Conservation (phyloP, 2,888 invertebrate genomes). For the Phymatocera aterrima region DNA sequence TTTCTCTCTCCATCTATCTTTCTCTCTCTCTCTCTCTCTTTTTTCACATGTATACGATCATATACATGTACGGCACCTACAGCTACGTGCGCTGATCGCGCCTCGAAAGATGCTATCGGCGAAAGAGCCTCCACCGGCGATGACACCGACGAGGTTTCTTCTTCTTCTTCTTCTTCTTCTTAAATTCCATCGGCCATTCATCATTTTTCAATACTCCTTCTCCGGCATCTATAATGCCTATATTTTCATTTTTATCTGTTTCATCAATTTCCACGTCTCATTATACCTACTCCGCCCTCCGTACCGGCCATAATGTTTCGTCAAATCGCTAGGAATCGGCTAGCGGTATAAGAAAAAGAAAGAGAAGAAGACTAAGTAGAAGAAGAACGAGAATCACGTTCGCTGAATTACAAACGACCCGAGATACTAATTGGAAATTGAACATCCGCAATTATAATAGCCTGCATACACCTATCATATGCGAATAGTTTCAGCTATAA, state of each 20-base stretch:
- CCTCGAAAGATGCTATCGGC: constrained; percentile 21
- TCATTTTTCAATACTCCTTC: constrained; percentile 63
- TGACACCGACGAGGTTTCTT: constrained; percentile 31
- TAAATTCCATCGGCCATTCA: constrained; percentile 62
- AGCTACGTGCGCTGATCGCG: constrained; percentile 17
- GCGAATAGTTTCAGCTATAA: no score
- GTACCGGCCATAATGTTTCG: no score
- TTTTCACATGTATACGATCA: background rate
- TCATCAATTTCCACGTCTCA: background rate
- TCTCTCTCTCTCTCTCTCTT: background rate
- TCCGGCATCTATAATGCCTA: constrained; percentile 23
- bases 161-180: no score
- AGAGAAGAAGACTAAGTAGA: no score
- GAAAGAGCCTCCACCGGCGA: constrained; percentile 22
- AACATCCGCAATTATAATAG: no score
- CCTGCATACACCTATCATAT: no score
- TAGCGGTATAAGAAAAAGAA: no score
- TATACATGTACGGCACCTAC: background rate
- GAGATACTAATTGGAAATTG: no score
- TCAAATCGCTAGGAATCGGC: no score
- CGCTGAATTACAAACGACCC: no score
- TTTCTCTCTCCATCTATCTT: background rate
- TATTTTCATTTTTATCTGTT: background rate
- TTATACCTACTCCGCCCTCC: no score
- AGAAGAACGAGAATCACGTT: no score